Conservation (phyloP, 2,888 invertebrate species). For the Liposcelis brunnea region DNA sequence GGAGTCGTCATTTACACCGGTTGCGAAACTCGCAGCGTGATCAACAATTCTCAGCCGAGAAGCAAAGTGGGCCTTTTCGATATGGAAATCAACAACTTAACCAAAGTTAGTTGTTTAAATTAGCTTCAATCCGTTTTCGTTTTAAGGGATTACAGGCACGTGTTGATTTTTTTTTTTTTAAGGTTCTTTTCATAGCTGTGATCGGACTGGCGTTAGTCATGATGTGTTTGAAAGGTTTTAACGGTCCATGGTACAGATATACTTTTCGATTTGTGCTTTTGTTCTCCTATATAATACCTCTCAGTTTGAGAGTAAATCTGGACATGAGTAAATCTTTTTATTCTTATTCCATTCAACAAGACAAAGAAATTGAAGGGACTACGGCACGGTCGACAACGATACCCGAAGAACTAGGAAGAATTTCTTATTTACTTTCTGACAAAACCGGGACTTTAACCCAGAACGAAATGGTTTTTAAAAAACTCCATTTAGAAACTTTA, state of each 20-base stretch:
- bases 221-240: slow-evolving; percentile 93
- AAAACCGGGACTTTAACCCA: slow-evolving; percentile 98
- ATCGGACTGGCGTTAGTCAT: slow-evolving; percentile 79
- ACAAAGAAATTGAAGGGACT: slow-evolving; percentile 82
- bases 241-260: slow-evolving; percentile 91
- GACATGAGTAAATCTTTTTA: slow-evolving; percentile 98
- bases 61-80: slow-evolving; percentile 94
- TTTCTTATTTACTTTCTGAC: slow-evolving; percentile 91
- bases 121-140: too few relatives aligned
- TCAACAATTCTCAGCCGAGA: slow-evolving; percentile 94
- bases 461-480: slow-evolving; percentile 97
- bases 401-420: slow-evolving; percentile 92
- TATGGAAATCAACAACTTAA: slow-evolving; percentile 89
- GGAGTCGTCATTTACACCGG: slow-evolving; percentile 95
- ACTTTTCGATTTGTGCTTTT: slow-evolving; percentile 90
- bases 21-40: slow-evolving; percentile 88
- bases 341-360: slow-evolving; percentile 90
- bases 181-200: slow-evolving; percentile 77
- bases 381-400: slow-evolving; percentile 96
- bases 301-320: slow-evolving; percentile 87
- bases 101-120: slow-evolving; percentile 50
- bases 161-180: slow-evolving; percentile 10
- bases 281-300: slow-evolving; percentile 97
- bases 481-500: slow-evolving; percentile 84
- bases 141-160: not conserved